Base-by-base conservation (phyloP, 2,888 invertebrate species). In the Chydorus sphaericus region DNA sequence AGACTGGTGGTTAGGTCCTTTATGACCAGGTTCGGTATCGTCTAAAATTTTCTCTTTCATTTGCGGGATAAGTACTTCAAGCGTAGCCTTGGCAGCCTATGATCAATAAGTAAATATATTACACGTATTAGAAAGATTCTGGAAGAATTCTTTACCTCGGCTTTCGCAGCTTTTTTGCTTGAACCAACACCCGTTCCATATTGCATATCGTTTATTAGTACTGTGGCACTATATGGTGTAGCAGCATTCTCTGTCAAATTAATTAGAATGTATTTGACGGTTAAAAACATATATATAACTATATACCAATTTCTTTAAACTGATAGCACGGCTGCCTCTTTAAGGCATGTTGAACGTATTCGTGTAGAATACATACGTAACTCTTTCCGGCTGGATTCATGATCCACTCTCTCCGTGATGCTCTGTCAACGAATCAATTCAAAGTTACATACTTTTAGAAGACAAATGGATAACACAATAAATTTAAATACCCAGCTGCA, bases 351-450 rank as follows among this genome's bases (percentile, higher is more conserved):
- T 96, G 91, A 37, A 94, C 90, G 71, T 94, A 97, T 71, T 98
- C 97, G 71, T 98, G 97, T 63, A 98, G 77, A 66, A 97, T 92
- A 62, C 93, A 92, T 8, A 97, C 86, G 69, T 86, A 87, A 66
- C 91, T 90, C 72, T 94, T 92, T 1, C 94, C 94, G 66, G 88
- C 87, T 59, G 96, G 94, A 75, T 97, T 97, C 84, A 97, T 85
- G 60, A 93, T 88, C 85, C 94, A 96, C 69, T 94, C 92, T 66
- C 83, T 84, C 28, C 44, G 44, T 28, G 44, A 44, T 44, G 33
- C 38, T 33, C 23, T 28, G 31, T 37, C 14, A 36, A 50, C 29
- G 18, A 28, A 50, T 28, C 23, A 20, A 6, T n/a, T 23, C 23
- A 18, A 6, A 26, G 48, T n/a, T n/a, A 23, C 18, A 52, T 18